These are phyloP conservation scores for Alosa sapidissima DNA, from an alignment of 2,797 vertebrate genomes.

Conservation along the genomic window DNA sequence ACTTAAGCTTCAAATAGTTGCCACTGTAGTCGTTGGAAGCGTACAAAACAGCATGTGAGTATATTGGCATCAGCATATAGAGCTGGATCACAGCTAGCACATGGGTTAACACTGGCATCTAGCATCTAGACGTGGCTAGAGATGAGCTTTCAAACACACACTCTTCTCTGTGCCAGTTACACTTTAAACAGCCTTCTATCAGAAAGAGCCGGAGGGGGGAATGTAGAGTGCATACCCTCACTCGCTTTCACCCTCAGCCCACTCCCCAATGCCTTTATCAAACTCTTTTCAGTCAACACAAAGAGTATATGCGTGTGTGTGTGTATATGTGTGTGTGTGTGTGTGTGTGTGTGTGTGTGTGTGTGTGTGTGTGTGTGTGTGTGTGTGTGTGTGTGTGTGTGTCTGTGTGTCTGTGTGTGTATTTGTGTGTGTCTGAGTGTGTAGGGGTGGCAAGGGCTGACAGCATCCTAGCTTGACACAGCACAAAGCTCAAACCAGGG, in stretches of 20 bases:
- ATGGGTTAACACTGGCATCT: not conserved
- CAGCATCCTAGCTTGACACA: constrained; percentile 9
- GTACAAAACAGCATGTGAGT: not conserved
- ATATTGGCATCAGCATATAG: not conserved
- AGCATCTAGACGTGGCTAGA: not conserved
- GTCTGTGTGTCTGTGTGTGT: not conserved
- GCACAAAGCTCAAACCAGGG: constrained; percentile 5
- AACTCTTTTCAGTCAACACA: not conserved
- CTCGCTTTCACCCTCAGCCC: not conserved
- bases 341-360: not conserved
- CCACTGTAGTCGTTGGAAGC: not conserved
- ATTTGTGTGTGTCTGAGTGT: constrained; percentile 4
- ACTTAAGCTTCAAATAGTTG: not conserved
- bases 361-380: not conserved
- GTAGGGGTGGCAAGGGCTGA: not conserved
- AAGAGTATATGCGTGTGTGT: not conserved
- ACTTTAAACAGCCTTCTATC: not conserved
- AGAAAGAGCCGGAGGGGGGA: not conserved
- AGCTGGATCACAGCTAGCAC: not conserved
- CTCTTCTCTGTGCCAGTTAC: not conserved
- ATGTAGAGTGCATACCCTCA: not conserved
- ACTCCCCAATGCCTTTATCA: not conserved
- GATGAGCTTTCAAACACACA: not conserved
- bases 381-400: not conserved
- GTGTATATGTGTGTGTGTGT: not conserved